phyloP scores from a whole-genome alignment of 1,140 invertebrate genomes.

The Heliconius himera region DNA sequence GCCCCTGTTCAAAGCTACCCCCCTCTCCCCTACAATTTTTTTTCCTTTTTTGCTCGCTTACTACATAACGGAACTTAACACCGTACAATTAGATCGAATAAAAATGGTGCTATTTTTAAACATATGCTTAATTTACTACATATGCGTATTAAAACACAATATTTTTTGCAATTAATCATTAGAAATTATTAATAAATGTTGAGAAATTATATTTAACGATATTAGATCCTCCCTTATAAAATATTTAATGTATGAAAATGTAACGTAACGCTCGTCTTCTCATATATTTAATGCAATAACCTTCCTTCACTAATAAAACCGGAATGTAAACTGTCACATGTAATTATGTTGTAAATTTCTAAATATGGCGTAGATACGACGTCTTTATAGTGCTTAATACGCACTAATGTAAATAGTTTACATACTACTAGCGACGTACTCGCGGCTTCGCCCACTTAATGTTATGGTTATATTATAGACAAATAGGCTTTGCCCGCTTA shows the following conservation, averaged over 20 bases:
- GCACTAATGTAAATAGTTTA: not conserved
- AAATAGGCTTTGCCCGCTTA: too few relatives aligned
- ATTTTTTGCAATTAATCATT: too few relatives aligned
- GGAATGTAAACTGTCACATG: slow-evolving; percentile 4
- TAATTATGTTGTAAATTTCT: slow-evolving; percentile 19
- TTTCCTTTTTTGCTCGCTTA: not conserved
- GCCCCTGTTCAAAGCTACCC: too few relatives aligned
- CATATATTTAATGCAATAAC: slow-evolving; percentile 1
- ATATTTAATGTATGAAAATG: not conserved
- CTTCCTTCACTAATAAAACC: slow-evolving; percentile 23
- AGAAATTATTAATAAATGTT: too few relatives aligned
- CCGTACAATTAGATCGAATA: not conserved
- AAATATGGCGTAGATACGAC: not conserved
- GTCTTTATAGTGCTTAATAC: not conserved
- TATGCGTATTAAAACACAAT: too few relatives aligned
- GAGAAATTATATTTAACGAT: not conserved
- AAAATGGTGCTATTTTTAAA: too few relatives aligned
- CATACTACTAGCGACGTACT: not conserved
- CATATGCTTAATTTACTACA: too few relatives aligned
- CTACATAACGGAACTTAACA: not conserved
- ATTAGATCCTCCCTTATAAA: not conserved
- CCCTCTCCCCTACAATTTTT: too few relatives aligned
- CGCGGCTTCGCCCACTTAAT: too few relatives aligned
- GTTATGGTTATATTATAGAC: too few relatives aligned
- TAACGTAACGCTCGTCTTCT: not conserved